Base-by-base conservation (phyloP, 1,140 invertebrate species). In the Calephelis virginiensis region DNA sequence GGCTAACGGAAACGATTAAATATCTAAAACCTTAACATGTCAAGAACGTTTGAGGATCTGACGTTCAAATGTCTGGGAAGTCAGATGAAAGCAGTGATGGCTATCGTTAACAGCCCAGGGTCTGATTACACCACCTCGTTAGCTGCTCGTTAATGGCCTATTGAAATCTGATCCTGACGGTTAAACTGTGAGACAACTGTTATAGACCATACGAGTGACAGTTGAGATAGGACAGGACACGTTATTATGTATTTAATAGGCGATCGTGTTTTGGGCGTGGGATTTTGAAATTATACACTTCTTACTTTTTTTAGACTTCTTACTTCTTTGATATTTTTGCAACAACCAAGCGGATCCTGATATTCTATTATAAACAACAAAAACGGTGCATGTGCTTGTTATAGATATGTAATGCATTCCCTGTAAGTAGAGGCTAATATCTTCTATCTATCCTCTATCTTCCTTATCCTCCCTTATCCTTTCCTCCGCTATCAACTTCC, bases 41-140 rank as follows among this genome's bases (percentile, higher is more conserved):
- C 40, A 43, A 28, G 28, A 28, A 28, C 8, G 40, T 43, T 5
- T 6, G 40, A 56, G 37, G 53, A 56, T 56, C 10, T 56, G 53
- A 56, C 28, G 53, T 12, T 28, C 6, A 56, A 56, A 28, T 38
- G 17, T 56, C 17, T 56, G 28, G 14, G 53, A 38, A 5, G 28
- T 56, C 17, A 56, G 53, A 56, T 56, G 53, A 56, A 56, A 56
- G 17, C 12, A 37, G 37, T 5, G 53, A 53, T 53, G 17, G 50
- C 17, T 53, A 53, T 56, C 28, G 5, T 56, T 37, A 56, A 56
- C 28, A 11, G 11, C 10, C 1, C 17, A 8, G 28, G 53, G 5
- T 56, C 28, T 10, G 28, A 38, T 56, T 38, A 56, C 53, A 56
- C 53, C 28, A 38, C 5, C 53, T 56, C 53, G 37, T 56, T 56